Evolutionary conservation across 2,113 vertebrate species (phyloP).

Genomic region (Aegotheles bennettii): DNA sequence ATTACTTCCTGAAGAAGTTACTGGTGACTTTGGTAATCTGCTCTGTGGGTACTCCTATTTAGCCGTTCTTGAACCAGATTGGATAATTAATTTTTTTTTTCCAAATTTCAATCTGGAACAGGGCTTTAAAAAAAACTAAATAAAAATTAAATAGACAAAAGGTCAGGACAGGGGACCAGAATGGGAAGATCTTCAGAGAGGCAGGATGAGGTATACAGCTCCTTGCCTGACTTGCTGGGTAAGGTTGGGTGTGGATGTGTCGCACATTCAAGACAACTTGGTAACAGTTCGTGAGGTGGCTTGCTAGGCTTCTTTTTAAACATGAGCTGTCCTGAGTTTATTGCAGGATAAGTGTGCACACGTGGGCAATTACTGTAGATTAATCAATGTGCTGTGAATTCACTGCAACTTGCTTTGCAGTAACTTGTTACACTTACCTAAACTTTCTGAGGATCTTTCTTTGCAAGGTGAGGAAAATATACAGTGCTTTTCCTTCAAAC

Average conservation of each 20-base stretch:
- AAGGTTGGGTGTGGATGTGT: not conserved
- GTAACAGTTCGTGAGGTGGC: not conserved
- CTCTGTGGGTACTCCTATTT: not conserved
- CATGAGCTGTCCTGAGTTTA: not conserved
- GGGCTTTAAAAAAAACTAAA: not conserved
- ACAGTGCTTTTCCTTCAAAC: not conserved
- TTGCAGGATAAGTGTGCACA: not conserved
- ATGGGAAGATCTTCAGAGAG: not conserved
- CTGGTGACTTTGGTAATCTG: rapidly evolving
- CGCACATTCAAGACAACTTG: rapidly evolving
- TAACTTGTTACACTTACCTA: not conserved
- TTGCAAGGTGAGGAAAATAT: not conserved
- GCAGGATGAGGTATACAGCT: not conserved
- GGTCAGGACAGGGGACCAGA: not conserved
- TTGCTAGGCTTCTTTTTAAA: not conserved
- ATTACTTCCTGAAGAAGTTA: not conserved
- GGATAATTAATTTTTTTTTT: not conserved
- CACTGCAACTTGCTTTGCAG: not conserved
- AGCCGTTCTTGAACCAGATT: not conserved
- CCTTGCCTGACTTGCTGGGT: not conserved
- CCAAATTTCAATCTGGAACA: not conserved
- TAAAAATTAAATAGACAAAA: not conserved
- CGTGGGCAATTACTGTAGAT: not conserved
- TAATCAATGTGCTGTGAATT: not conserved
- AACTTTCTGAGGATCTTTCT: not conserved